phyloP scores from a whole-genome alignment of 2,113 vertebrate genomes.

The Boleophthalmus pectinirostris region DNA sequence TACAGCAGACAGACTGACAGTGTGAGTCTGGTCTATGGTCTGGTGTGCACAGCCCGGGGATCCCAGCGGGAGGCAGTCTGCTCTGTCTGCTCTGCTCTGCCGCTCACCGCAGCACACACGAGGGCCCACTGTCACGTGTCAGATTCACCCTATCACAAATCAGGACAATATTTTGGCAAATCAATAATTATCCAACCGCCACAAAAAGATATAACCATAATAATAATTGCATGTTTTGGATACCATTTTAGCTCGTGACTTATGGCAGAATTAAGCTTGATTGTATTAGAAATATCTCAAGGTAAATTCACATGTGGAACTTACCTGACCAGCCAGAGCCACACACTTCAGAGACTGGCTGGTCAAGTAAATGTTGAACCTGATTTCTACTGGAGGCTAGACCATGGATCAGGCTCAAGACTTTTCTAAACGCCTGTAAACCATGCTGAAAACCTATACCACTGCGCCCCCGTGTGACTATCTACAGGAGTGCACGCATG shows the following conservation, averaged over 20 bases:
- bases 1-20: slow-evolving; percentile 19
- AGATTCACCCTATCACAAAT: not conserved
- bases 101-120: slow-evolving; percentile 27
- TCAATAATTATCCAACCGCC: not conserved
- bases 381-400: not conserved
- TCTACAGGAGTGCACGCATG: not conserved
- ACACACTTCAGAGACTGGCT: too few relatives aligned
- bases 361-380: too few relatives aligned
- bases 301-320: too few relatives aligned
- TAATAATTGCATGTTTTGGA: too few relatives aligned
- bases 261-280: too few relatives aligned
- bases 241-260: too few relatives aligned
- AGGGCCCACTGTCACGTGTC: slow-evolving; percentile 34
- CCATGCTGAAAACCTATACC: not conserved
- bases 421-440: not conserved
- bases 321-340: too few relatives aligned
- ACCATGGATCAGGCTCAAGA: not conserved
- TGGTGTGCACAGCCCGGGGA: slow-evolving; percentile 41
- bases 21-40: slow-evolving; percentile 19
- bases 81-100: slow-evolving; percentile 39
- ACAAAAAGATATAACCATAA: too few relatives aligned
- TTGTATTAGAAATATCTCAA: too few relatives aligned
- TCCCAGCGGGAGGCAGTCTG: slow-evolving; percentile 57
- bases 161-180: not conserved
- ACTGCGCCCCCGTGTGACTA: slow-evolving; percentile 42